Evolutionary conservation across 2,797 vertebrate genomes (phyloP).

Genomic region (Picus viridis): DNA sequence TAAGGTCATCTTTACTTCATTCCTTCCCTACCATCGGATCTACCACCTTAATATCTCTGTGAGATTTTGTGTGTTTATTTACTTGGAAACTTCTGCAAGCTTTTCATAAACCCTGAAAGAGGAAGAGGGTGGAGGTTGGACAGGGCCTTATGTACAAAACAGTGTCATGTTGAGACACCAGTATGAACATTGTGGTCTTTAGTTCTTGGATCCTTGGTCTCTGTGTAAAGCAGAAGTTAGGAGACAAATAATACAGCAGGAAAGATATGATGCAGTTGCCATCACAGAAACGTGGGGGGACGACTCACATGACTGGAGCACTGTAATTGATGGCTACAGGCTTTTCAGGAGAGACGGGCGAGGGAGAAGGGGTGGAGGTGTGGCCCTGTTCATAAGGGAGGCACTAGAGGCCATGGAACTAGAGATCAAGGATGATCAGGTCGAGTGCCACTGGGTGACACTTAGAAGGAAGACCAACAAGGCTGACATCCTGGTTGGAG

Average conservation of each 20-base stretch:
- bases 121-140: background rate
- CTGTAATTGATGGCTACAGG: no score
- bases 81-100: background rate
- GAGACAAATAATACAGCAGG: background rate
- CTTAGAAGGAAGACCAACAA: no score
- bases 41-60: background rate
- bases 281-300: no score
- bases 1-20: background rate
- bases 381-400: no score
- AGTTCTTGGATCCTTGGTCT: conserved; percentile 1
- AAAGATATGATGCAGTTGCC: no score
- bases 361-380: no score
- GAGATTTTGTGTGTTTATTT: background rate
- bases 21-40: background rate
- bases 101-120: conserved; percentile 20
- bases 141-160: background rate
- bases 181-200: conserved; percentile 1
- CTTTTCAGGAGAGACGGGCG: no score
- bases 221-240: conserved; percentile 36
- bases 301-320: no score
- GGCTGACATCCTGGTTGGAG: no score
- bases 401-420: no score
- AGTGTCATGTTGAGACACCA: background rate
- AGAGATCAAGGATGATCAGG: no score
- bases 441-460: no score